These are phyloP conservation scores for Ennomos quercinarius DNA, from an alignment of 2,888 invertebrate genomes.

Conservation along the genomic window DNA sequence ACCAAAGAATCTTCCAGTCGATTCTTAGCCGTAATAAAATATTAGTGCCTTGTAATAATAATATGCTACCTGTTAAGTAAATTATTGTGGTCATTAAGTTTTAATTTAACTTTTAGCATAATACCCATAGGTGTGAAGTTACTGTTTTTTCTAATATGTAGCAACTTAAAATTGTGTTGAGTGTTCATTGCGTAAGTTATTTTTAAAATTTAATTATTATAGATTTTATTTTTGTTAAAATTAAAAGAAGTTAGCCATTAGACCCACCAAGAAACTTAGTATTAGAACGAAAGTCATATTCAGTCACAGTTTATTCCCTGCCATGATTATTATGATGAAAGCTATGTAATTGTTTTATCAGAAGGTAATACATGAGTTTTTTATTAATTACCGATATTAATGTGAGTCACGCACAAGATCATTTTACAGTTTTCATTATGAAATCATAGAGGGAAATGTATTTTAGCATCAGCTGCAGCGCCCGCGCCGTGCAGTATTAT, in stretches of 20 bases:
- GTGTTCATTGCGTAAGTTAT: conserved; percentile 54
- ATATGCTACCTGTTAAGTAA: conserved; percentile 62
- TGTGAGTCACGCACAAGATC: neutral
- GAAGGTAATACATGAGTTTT: no score
- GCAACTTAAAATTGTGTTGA: conserved; percentile 49
- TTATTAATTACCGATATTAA: no score
- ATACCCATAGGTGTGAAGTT: conserved; percentile 40
- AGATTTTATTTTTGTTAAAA: conserved; percentile 51
- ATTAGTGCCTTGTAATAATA: conserved; percentile 64
- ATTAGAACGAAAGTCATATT: conserved; percentile 45
- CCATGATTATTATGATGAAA: conserved; percentile 8
- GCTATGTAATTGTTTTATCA: neutral
- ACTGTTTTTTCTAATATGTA: conserved; percentile 43
- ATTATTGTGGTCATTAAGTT: conserved; percentile 57
- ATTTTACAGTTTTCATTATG: neutral
- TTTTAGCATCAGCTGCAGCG: conserved; percentile 1
- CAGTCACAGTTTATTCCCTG: conserved; percentile 17
- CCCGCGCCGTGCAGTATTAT: conserved; percentile 22
- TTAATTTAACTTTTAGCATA: conserved; percentile 26
- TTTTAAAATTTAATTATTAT: conserved; percentile 47
- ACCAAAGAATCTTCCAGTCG: conserved; percentile 82
- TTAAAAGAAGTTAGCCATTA: conserved; percentile 48
- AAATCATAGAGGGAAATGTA: neutral
- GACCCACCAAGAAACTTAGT: conserved; percentile 60
- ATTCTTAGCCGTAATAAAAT: conserved; percentile 70